Conservation (phyloP, 2,113 vertebrate species). For the Scartelaos histophorus region DNA sequence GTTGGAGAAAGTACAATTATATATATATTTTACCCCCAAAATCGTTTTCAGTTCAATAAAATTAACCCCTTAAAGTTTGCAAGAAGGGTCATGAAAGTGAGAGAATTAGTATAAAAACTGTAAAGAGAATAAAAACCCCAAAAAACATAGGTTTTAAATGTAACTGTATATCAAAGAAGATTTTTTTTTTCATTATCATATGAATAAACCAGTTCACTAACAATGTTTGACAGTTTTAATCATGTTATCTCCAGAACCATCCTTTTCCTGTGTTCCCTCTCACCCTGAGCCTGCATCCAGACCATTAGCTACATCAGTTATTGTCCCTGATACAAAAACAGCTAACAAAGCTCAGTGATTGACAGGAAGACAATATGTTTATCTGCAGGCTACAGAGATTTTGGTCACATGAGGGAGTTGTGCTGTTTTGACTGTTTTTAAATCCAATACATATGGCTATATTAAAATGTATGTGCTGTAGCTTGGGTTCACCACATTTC, state of each 20-base stretch:
- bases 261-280: constrained; percentile 49
- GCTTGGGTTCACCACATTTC: background rate
- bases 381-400: background rate
- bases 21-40: too few relatives aligned
- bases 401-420: background rate
- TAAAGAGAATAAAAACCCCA: too few relatives aligned
- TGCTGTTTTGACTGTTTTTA: background rate
- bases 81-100: too few relatives aligned
- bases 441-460: background rate
- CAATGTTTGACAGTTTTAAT: constrained; percentile 5
- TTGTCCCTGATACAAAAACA: constrained; percentile 4
- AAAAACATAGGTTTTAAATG: too few relatives aligned
- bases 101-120: too few relatives aligned
- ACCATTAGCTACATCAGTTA: constrained; percentile 9
- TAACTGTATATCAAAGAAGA: too few relatives aligned
- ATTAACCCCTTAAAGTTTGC: too few relatives aligned
- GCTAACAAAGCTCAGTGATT: background rate
- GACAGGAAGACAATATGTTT: background rate
- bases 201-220: background rate
- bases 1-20: too few relatives aligned
- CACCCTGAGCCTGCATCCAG: constrained; percentile 2
- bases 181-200: background rate
- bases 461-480: background rate
- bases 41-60: too few relatives aligned
- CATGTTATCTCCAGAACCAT: constrained; percentile 50